Percentiles rank a stretch among this genome's conserved stretches.
Evolutionary conservation across 2,797 vertebrate genomes (phyloP).

Genomic region (Orestias chungarensis): DNA sequence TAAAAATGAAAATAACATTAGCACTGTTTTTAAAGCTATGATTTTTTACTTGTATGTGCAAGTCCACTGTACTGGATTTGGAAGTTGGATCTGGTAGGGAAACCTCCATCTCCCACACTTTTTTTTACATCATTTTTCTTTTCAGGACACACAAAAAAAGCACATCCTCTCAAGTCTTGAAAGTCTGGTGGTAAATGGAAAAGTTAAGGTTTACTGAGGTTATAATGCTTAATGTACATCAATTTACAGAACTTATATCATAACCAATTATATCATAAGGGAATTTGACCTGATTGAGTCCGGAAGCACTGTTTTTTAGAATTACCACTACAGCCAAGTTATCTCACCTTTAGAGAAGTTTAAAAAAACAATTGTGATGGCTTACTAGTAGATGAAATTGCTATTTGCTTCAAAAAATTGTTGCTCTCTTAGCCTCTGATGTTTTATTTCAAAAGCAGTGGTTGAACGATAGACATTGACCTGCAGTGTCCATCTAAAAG

Average conservation of each 20-base stretch:
- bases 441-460: background rate
- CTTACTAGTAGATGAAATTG: background rate
- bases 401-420: background rate
- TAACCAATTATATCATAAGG: too few relatives aligned
- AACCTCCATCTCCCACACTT: background rate
- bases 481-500: slow-evolving; percentile 31
- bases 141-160: background rate
- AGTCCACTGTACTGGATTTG: background rate
- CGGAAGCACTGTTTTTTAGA: background rate
- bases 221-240: background rate
- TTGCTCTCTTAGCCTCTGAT: background rate
- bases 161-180: background rate
- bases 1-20: too few relatives aligned
- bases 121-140: background rate
- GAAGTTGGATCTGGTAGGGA: background rate
- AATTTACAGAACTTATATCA: too few relatives aligned
- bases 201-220: background rate
- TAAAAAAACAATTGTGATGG: background rate
- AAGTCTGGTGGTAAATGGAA: background rate
- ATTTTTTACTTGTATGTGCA: background rate
- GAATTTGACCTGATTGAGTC: too few relatives aligned
- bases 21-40: too few relatives aligned
- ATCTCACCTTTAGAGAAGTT: background rate
- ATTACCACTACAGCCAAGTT: background rate
- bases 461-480: background rate